These are phyloP conservation scores for Lepisosteus osseus DNA, from an alignment of 2,113 vertebrate genomes.

Conservation along the genomic window DNA sequence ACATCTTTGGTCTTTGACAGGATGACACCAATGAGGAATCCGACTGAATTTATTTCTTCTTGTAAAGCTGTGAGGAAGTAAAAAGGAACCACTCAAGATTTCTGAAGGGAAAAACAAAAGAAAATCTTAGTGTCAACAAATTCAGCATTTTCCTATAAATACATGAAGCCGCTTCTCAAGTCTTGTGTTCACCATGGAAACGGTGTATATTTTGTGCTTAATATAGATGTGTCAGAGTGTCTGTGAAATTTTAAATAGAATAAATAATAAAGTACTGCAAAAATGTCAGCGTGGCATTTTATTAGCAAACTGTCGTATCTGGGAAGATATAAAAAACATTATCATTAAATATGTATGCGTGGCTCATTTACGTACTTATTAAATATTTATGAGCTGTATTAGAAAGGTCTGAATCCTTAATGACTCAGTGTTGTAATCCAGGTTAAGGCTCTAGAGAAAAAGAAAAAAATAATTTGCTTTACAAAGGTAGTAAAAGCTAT, in stretches of 20 bases:
- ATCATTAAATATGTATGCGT: constrained; percentile 8
- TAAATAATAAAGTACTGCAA: neutral
- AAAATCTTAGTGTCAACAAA: too few relatives aligned
- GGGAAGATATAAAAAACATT: too few relatives aligned
- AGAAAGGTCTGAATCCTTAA: constrained; percentile 55
- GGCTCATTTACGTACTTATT: constrained; percentile 40
- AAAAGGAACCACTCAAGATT: too few relatives aligned
- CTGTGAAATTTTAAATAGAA: constrained; percentile 3
- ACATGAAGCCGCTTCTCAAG: neutral
- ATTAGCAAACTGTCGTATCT: too few relatives aligned
- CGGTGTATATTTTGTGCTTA: constrained; percentile 1
- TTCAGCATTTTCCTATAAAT: neutral
- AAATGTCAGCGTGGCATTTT: too few relatives aligned
- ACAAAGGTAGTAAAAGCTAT: too few relatives aligned
- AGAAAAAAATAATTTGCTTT: constrained; percentile 8
- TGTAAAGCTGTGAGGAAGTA: too few relatives aligned
- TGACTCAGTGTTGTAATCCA: constrained; percentile 60
- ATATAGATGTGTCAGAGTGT: neutral
- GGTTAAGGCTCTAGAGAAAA: constrained; percentile 56
- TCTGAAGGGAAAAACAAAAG: too few relatives aligned
- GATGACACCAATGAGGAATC: too few relatives aligned
- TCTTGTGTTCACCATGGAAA: constrained; percentile 1
- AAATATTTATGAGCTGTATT: constrained; percentile 53
- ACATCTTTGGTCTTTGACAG: too few relatives aligned
- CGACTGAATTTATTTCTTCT: too few relatives aligned